These are phyloP conservation scores for Cyclina sinensis DNA, from an alignment of 1,140 invertebrate species.

Conservation along the genomic window DNA sequence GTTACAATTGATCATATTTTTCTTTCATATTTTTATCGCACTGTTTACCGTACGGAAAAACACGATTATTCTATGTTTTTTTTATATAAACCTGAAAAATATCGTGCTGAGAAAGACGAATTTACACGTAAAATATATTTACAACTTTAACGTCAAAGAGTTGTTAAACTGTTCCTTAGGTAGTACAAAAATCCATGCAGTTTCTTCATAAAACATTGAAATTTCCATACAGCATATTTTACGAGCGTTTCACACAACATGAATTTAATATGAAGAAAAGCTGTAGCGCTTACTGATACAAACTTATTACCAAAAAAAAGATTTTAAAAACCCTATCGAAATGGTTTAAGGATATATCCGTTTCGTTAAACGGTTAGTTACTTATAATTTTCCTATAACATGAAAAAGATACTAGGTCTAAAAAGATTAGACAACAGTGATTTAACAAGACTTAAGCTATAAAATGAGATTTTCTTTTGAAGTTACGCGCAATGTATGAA, in stretches of 20 bases:
- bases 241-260: neutral
- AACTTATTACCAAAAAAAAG: neutral
- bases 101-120: neutral
- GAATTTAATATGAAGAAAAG: neutral
- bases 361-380: neutral
- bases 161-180: neutral
- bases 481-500: slow-evolving; percentile 16
- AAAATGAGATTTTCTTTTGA: neutral
- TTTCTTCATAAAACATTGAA: neutral
- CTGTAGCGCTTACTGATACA: neutral
- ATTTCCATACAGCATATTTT: slow-evolving; percentile 32
- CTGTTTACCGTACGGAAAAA: slow-evolving; percentile 13
- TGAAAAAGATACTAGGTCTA: neutral
- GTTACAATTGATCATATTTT: slow-evolving; percentile 50
- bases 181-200: neutral
- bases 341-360: neutral
- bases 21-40: slow-evolving; percentile 39
- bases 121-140: slow-evolving; percentile 20
- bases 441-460: neutral
- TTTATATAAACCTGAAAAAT: slow-evolving; percentile 7
- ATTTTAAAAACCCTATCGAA: neutral
- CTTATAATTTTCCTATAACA: neutral
- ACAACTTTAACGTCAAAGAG: neutral
- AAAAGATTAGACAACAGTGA: slow-evolving; percentile 5
- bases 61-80: slow-evolving; percentile 6